Percentiles rank a stretch among this genome's conserved stretches.
phyloP scores from a whole-genome alignment of 2,113 vertebrate species.

The Caloenas nicobarica region DNA sequence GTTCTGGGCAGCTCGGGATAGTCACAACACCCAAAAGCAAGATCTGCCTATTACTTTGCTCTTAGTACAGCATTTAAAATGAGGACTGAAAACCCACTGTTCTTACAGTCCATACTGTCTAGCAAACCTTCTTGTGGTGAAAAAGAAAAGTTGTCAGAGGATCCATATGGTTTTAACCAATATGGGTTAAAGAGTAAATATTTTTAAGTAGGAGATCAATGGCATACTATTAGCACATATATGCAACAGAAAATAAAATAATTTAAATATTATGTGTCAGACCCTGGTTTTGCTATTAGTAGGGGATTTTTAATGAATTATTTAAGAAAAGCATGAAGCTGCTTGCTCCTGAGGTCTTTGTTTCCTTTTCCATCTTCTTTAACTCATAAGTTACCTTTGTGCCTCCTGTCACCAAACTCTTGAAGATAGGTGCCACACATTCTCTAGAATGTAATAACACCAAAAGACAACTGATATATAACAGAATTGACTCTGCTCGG shows the following conservation, averaged over 20 bases:
- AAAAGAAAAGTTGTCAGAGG: not conserved
- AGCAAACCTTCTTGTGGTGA: not conserved
- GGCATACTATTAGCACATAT: not conserved
- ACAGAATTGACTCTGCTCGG: not conserved
- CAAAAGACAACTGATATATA: not conserved
- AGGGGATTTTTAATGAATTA: not conserved
- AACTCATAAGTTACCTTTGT: not conserved
- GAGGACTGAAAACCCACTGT: not conserved
- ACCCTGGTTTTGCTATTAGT: not conserved
- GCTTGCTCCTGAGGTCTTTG: not conserved
- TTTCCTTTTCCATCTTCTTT: not conserved
- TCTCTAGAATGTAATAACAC: not conserved
- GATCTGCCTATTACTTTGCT: not conserved
- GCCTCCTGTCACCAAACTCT: not conserved
- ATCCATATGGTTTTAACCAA: not conserved
- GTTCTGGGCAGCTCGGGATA: not conserved
- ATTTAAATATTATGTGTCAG: not conserved
- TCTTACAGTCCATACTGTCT: not conserved
- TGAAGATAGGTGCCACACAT: not conserved
- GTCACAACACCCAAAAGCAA: not conserved
- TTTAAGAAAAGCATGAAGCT: not conserved
- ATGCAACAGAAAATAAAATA: not conserved
- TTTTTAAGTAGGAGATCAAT: not conserved
- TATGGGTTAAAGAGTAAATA: not conserved
- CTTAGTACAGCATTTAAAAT: not conserved